A percentile compares a stretch with the other conserved stretches of the same genome.
Evolutionary conservation across 2,888 invertebrate species (phyloP).

Genomic region (Micropterix aruncella): DNA sequence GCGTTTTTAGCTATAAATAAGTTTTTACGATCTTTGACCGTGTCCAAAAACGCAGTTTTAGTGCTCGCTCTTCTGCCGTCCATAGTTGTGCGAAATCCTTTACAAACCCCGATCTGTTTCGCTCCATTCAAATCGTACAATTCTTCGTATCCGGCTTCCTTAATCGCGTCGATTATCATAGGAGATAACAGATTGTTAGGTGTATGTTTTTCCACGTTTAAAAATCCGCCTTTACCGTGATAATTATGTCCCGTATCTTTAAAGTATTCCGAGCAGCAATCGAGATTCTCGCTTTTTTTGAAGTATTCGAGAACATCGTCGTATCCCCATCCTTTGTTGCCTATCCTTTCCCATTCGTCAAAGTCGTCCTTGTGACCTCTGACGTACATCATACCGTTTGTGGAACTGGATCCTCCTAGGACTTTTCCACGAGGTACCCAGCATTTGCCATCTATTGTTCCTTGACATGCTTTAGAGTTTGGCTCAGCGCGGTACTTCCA

Average conservation of each 20-base stretch:
- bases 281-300: conserved; percentile 63
- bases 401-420: conserved; percentile 65
- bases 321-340: conserved; percentile 69
- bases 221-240: conserved; percentile 57
- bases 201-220: conserved; percentile 58
- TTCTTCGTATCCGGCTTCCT: conserved; percentile 54
- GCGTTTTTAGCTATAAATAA: conserved; percentile 59
- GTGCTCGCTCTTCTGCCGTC: conserved; percentile 73
- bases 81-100: conserved; percentile 62
- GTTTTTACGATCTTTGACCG: conserved; percentile 50
- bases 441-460: conserved; percentile 48
- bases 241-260: conserved; percentile 40
- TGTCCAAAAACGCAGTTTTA: conserved; percentile 67
- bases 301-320: conserved; percentile 62
- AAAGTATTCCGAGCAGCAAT: conserved; percentile 7
- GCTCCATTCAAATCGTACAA: conserved; percentile 59
- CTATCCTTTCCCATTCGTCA: conserved; percentile 68
- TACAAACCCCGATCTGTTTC: conserved; percentile 65
- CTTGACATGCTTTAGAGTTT: conserved; percentile 50
- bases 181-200: conserved; percentile 54
- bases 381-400: conserved; percentile 84
- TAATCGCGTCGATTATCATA: conserved; percentile 54
- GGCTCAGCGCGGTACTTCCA: conserved; percentile 74
- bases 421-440: conserved; percentile 72
- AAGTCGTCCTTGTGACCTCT: conserved; percentile 76